Conservation (phyloP, 2,113 vertebrate genomes). For the Micronycteris hirsuta region DNA sequence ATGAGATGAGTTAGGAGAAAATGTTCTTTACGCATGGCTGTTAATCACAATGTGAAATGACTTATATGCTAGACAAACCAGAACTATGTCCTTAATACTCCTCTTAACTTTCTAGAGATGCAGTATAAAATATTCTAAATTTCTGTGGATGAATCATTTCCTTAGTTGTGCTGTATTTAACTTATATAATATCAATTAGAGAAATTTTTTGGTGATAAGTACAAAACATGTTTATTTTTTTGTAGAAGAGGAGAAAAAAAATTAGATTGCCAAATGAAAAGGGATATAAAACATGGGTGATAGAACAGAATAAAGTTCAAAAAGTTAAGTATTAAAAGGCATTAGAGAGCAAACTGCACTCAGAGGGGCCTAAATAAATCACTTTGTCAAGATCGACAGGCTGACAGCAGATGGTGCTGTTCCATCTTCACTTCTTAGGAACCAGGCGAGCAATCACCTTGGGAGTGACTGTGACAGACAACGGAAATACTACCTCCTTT, state of each 20-base stretch:
- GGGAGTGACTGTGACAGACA: not conserved
- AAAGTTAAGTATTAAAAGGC: not conserved
- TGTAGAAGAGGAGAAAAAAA: not conserved
- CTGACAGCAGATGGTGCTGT: constrained; percentile 56
- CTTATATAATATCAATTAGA: not conserved
- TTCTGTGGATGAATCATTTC: not conserved
- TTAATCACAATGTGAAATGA: not conserved
- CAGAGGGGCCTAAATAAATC: not conserved
- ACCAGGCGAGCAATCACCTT: not conserved
- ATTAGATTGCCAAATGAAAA: not conserved
- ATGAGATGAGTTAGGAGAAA: not conserved
- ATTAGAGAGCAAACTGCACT: not conserved
- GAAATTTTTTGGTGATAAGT: not conserved
- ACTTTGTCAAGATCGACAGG: not conserved
- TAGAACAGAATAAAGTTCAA: not conserved
- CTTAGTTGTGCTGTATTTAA: not conserved
- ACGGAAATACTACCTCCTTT: not conserved
- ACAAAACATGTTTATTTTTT: not conserved
- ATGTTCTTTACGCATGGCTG: not conserved
- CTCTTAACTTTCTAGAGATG: not conserved
- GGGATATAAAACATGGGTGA: not conserved
- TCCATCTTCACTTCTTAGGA: not conserved
- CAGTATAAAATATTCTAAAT: not conserved
- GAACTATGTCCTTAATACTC: not conserved
- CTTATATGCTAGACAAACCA: not conserved